Evolutionary conservation across 2,888 invertebrate genomes (phyloP), one percentile per base, ranked within the genome.

Genomic region (Terebella lapidaria): DNA sequence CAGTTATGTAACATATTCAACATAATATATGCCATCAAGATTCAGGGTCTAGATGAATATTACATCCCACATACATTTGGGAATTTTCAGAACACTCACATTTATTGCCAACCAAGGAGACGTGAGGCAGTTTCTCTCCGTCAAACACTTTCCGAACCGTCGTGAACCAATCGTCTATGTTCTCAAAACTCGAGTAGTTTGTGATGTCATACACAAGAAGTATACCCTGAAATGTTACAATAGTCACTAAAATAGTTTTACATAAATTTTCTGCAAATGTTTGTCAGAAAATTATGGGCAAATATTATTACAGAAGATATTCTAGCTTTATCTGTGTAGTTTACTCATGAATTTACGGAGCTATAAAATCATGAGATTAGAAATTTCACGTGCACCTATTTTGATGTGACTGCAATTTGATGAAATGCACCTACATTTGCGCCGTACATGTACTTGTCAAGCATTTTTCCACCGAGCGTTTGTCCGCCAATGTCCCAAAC

Each of bases 401-500:
- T n/a, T n/a, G n/a, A n/a, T n/a, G n/a, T n/a, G n/a, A n/a, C n/a
- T n/a, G n/a, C n/a, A n/a, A n/a, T n/a, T n/a, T n/a, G n/a, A n/a
- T n/a, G n/a, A n/a, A n/a, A n/a, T 25, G 18, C 5, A 57, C 76
- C 72, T 72, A 82, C 83, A 70, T 83, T 76, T 58, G 82, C 78
- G 28, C 82, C 83, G 73, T 77, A 83, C 24, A 84, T 72, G 71
- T 84, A 84, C 70, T 84, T 85, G 68, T 86, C 87, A 49, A 93
- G 82, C 91, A 93, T 92, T 62, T 85, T 83, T 5, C 90, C 89
- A 53, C 85, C 84, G 15, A 90, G 81, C 42, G 90, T 87, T 66
- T 87, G 86, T 24, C 93, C 92, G 51, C 91, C 90, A 58, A 93
- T 86, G 79, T 94, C 93, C 84, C 91, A 91, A 29, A 94, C 84